phyloP scores from a whole-genome alignment of 2,888 invertebrate genomes.

The Julus scanicus region DNA sequence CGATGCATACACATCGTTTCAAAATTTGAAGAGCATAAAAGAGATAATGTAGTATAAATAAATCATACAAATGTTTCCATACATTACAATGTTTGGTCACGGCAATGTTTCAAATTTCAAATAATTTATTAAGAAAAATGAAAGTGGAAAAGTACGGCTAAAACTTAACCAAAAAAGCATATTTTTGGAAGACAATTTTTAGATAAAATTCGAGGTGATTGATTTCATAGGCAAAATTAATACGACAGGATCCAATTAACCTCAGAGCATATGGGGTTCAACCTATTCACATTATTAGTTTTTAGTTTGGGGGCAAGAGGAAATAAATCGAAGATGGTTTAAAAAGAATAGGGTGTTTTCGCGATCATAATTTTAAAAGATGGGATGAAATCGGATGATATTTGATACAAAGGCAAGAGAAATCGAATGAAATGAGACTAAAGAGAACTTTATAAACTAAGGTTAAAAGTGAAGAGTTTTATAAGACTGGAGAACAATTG shows the following conservation, averaged over 20 bases:
- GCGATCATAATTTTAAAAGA: slow-evolving; percentile 24
- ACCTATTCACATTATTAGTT: slow-evolving; percentile 51
- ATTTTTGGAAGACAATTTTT: slow-evolving; percentile 38
- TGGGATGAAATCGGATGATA: slow-evolving; percentile 31
- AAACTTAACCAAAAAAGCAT: not conserved
- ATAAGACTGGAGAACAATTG: slow-evolving; percentile 22
- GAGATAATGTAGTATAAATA: not conserved
- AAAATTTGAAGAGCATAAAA: not conserved
- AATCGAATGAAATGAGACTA: slow-evolving; percentile 31
- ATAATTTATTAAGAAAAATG: too few species aligned
- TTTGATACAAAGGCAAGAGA: slow-evolving; percentile 44
- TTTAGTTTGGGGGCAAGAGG: slow-evolving; percentile 24
- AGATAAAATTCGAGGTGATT: not conserved
- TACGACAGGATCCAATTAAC: slow-evolving; percentile 42
- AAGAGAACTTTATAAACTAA: slow-evolving; percentile 31
- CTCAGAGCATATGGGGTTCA: slow-evolving; percentile 50
- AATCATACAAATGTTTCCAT: not conserved
- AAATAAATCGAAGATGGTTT: slow-evolving; percentile 45
- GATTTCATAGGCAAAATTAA: not conserved
- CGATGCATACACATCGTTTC: not conserved
- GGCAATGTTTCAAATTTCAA: too few species aligned
- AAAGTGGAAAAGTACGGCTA: not conserved
- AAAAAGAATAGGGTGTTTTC: not conserved
- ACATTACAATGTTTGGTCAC: not conserved
- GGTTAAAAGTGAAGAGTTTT: slow-evolving; percentile 25